Evolutionary conservation across 2,113 vertebrate genomes (phyloP).

Genomic region (Apistogramma diplotaenia): DNA sequence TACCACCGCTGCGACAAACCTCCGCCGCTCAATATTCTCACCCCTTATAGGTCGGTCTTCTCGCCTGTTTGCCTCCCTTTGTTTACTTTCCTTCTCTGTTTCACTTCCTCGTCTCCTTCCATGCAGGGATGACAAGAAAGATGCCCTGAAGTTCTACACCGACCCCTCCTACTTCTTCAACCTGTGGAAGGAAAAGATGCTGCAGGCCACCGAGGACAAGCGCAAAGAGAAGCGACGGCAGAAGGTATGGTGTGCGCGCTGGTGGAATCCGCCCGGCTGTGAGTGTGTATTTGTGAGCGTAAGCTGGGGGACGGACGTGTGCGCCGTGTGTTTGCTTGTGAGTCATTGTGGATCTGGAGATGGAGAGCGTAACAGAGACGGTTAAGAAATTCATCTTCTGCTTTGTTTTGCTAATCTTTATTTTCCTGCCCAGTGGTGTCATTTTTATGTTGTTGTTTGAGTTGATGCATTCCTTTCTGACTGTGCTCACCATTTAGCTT

Average conservation of each 20-base stretch:
- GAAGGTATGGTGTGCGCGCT: conserved; percentile 76
- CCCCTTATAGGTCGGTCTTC: conserved; percentile 82
- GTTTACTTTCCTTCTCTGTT: background rate
- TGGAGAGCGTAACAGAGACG: background rate
- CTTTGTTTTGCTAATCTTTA: conserved; percentile 40
- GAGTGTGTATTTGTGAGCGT: background rate
- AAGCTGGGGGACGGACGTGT: background rate
- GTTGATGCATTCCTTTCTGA: conserved; percentile 19
- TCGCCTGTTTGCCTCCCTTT: background rate
- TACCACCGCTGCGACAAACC: conserved; percentile 91
- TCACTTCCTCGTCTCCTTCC: background rate
- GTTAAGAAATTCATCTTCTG: conserved; percentile 28
- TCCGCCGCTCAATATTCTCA: conserved; percentile 90
- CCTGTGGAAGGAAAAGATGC: conserved; percentile 95
- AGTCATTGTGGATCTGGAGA: background rate
- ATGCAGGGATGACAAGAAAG: conserved; percentile 88
- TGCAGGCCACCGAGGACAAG: conserved; percentile 93
- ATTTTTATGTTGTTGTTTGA: conserved; percentile 14
- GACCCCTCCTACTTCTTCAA: conserved; percentile 95
- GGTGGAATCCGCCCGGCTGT: background rate
- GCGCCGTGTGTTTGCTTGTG: background rate
- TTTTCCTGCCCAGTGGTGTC: background rate
- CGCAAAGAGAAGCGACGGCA: conserved; percentile 91
- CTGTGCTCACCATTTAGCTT: conserved; percentile 33
- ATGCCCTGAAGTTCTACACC: conserved; percentile 90